Evolutionary conservation across 2,797 vertebrate genomes (phyloP).

Genomic region (Capromys pilorides): DNA sequence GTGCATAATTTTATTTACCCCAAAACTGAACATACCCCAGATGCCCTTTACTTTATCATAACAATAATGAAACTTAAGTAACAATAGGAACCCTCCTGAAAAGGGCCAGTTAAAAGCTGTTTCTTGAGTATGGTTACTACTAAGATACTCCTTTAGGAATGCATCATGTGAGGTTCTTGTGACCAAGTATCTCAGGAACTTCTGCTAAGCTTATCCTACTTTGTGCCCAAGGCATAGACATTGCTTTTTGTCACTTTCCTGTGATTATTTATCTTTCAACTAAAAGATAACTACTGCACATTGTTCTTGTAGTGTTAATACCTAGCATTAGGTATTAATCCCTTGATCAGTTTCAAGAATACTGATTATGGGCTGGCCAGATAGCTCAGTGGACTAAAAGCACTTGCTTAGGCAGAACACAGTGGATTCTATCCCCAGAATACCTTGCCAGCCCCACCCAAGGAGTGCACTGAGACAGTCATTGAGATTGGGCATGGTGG

Average conservation of each 20-base stretch:
- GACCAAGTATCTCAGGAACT: background rate
- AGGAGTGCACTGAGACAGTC: no score
- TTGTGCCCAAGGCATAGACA: background rate
- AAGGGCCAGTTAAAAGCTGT: slow-evolving; percentile 24
- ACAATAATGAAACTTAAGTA: background rate
- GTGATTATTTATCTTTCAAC: slow-evolving; percentile 49
- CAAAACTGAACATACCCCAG: slow-evolving; percentile 11
- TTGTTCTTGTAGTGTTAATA: slow-evolving; percentile 39
- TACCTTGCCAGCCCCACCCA: no score
- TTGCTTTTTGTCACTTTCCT: background rate
- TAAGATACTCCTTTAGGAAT: slow-evolving; percentile 44
- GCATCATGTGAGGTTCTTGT: background rate
- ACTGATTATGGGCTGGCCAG: background rate
- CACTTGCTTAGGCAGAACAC: no score
- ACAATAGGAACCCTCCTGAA: background rate
- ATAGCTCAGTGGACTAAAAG: no score
- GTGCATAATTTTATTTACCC: background rate
- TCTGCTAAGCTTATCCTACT: slow-evolving; percentile 34
- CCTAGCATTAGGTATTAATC: background rate
- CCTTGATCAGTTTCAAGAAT: background rate
- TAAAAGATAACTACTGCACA: slow-evolving; percentile 9
- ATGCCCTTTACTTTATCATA: background rate
- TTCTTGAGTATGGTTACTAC: slow-evolving; percentile 5
- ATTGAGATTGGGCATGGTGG: no score
- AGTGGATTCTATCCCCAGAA: no score